Evolutionary conservation across 2,113 vertebrate species (phyloP), one percentile per base, ranked within the genome.

Genomic region (Cavia porcellus): DNA sequence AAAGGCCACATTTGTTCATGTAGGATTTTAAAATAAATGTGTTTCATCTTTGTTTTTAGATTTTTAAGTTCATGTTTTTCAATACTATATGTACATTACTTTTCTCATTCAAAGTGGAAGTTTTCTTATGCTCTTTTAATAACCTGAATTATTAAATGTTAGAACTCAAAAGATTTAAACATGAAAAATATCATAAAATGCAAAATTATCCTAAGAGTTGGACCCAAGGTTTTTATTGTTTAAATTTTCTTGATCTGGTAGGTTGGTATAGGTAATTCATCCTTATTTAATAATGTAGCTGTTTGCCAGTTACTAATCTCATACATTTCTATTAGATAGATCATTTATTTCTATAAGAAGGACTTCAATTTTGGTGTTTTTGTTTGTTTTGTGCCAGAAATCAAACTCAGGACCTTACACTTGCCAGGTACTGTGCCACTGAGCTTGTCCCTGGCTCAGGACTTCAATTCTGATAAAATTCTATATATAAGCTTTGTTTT

Each of bases 111-210:
- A 35, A 72, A 86, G 47, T 86, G 20, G n/a, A 96, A 62, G 12
- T 80, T 92, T 75, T 52, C 42, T 84, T 75, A 70, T 68, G 50
- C n/a, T 92, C 11, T 75, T 94, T 96, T 88, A 83, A 94, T 92
- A 88, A n/a, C 22, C 42, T 12, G 28, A 62, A 45, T 80, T 32
- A 52, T 93, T 90, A 90, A 74, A 82, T 92, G 81, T 93, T 96
- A 95, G 52, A 88, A 91, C 42, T 77, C 79, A 93, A 52, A 96
- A 93, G 9, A 32, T 91, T 95, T 95, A 83, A 90, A 91, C 22
- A 72, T 72, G 50, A 89, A 86, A 93, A 95, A 79, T 93, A 93
- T 79, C 10, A 55, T 61, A 82, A 70, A 30, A 28, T 93, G 10
- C 28, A 77, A 83, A 93, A 75, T 82, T 50, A 61, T 82, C 74